Conservation (phyloP, 2,888 invertebrate genomes). For the Metallyticus violacea region DNA sequence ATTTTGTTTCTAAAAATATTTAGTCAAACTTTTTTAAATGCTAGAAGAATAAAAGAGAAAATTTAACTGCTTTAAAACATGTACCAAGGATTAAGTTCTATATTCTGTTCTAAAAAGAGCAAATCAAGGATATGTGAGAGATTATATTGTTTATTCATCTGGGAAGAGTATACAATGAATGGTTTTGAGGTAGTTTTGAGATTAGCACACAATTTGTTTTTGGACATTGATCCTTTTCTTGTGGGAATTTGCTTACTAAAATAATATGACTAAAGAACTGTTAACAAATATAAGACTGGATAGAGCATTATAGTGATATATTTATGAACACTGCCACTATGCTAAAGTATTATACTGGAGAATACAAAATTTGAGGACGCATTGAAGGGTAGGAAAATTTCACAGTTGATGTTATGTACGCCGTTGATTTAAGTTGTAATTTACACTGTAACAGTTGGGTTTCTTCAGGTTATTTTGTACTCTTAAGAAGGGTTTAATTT, state of each 20-base stretch:
- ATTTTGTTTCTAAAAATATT: background rate
- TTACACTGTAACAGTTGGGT: background rate
- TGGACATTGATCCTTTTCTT: background rate
- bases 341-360: background rate
- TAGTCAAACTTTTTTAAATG: background rate
- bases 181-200: conserved; percentile 3
- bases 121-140: background rate
- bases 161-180: background rate
- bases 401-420: background rate
- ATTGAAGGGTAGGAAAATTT: background rate
- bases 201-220: background rate
- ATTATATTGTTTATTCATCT: background rate
- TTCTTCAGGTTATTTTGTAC: background rate
- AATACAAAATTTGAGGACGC: background rate
- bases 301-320: background rate
- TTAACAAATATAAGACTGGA: background rate
- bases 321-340: background rate
- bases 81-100: background rate
- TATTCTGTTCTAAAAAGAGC: background rate
- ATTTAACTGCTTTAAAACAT: background rate
- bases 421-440: background rate
- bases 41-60: background rate
- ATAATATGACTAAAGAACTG: background rate
- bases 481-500: background rate
- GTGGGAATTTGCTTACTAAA: background rate